Evolutionary conservation across 2,888 invertebrate genomes (phyloP), one percentile per base, ranked within the genome.

Genomic region (Taphrorychus bicolor): DNA sequence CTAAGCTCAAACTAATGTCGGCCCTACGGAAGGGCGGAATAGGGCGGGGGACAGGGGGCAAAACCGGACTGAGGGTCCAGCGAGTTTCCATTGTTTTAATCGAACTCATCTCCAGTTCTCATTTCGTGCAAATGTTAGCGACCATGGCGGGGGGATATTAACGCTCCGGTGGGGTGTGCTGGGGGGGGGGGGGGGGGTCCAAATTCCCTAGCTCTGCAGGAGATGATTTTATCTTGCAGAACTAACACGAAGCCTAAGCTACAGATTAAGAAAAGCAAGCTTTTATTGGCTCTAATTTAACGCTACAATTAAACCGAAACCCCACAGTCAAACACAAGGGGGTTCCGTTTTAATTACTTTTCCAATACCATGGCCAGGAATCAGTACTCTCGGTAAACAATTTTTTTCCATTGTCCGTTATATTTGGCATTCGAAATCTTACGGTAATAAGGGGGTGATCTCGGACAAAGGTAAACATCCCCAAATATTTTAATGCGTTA

Each of bases 81-180:
- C 61, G 66, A 66, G 67, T 71, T 73, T 79, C 79, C 81, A 81
- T 82, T 81, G 81, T 82, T 82, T 82, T 81, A 82, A 82, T 82
- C 81, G 81, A 81, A 82, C 81, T 81, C 82, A 81, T 82, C 81
- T 81, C 80, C 77, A 79, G 80, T 79, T 81, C 81, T 81, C 81
- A 81, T 82, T 81, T 80, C 79, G 81, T 78, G 81, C 81, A 81
- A 82, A 82, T 81, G 81, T 81, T 80, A 78, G 80, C 78, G 75
- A 79, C 77, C 79, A 78, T 79, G 77, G 77, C 77, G 77, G 79
- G 57, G 59, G 78, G 79, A 82, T 81, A 82, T 81, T 81, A 81
- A 80, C 80, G 79, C 78, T 82, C 80, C 81, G 80, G 80, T 80
- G 80, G 80, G 81, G 1, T 3, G 45, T 5, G 14, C 32, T 45